Base-by-base conservation (phyloP, 2,113 vertebrate species). In the Limanda limanda region DNA sequence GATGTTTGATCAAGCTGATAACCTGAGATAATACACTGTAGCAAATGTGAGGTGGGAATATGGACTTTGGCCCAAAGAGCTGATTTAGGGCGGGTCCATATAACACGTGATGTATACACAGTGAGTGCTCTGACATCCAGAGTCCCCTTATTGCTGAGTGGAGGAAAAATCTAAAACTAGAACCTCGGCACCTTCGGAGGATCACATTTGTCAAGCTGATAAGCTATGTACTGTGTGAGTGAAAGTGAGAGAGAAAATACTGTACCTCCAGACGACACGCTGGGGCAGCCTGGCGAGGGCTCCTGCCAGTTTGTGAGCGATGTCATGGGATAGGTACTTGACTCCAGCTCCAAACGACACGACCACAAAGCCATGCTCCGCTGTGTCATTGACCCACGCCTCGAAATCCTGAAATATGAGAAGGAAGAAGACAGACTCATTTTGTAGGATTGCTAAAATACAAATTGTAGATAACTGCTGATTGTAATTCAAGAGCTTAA, bases 311-410 rank as follows among this genome's bases (percentile, higher is more conserved):
- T 97, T 99, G 81, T 93, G 89, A 17, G 97, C 96, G 25, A 99
- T 96, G 54, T 99, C 97, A 76, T 97, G 96, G 0, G 97, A 98
- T 66, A 99, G 95, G 82, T 97, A 99, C 86, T 99, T 99, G 67
- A 99, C 98, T 25, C 98, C 98, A 0, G 98, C 98, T 74, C 98
- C 98, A 40, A 99, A 99, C 0, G 98, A 99, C 60, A 99, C 98
- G 0, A 99, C 94, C 62, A 99, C 95, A 78, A 99, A 99, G 74
- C 98, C 98, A 14, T 96, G 94, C 76, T 97, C 94, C 0, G 95
- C 87, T 68, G 98, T 95, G 82, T 94, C 94, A 37, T 94, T 95
- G 78, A 97, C 97, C 98, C 97, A 99, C 0, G 65, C 86, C 62
- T 97, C 95, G 45, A 99, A 96, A 48, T 97, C 96, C 98, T 99